phyloP scores from a whole-genome alignment of 2,113 vertebrate species.

The Centropus unirufus region DNA sequence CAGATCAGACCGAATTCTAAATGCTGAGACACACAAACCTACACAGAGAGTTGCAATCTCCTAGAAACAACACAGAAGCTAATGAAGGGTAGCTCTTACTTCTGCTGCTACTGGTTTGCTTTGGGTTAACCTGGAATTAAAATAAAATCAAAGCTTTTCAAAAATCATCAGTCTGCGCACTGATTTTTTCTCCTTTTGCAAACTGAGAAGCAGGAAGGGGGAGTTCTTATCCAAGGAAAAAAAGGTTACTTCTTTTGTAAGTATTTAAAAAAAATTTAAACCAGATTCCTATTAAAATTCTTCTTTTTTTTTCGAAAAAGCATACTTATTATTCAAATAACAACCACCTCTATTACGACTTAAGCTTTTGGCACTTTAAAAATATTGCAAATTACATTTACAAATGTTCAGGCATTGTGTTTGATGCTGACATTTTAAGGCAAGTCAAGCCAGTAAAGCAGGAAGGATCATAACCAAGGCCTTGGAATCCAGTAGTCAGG shows the following conservation, averaged over 20 bases:
- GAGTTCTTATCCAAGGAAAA: background rate
- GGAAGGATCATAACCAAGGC: background rate
- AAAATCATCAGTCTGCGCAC: background rate
- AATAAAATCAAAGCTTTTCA: background rate
- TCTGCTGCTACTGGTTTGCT: background rate
- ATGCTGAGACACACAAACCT: background rate
- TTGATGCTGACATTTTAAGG: background rate
- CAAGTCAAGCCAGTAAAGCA: background rate
- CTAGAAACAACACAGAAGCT: background rate
- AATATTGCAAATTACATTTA: background rate
- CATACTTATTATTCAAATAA: background rate
- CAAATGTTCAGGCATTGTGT: background rate
- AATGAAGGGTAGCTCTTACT: background rate
- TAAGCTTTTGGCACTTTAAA: background rate
- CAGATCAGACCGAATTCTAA: background rate
- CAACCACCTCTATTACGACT: background rate
- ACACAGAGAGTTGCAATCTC: background rate
- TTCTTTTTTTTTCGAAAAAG: background rate
- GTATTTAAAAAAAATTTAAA: background rate
- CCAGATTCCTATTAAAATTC: background rate
- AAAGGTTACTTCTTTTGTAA: background rate
- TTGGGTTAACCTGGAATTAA: background rate
- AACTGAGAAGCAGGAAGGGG: background rate
- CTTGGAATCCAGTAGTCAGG: background rate
- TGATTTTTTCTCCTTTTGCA: background rate